phyloP scores from a whole-genome alignment of 2,888 invertebrate genomes.

The Ctenicera cuprea region DNA sequence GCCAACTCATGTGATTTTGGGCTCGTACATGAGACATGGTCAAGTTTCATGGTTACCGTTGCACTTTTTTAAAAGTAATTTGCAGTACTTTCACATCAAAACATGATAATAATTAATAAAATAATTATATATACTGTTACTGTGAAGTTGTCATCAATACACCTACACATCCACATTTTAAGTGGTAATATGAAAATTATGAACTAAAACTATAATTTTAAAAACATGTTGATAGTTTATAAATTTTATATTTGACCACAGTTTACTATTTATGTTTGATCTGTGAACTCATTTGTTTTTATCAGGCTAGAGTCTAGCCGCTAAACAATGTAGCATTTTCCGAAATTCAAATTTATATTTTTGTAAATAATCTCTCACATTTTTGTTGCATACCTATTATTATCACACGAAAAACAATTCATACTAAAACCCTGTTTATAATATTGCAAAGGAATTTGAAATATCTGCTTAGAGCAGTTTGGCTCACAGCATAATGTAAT shows the following conservation, averaged over 20 bases:
- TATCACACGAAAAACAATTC: too few species aligned
- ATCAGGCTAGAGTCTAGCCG: constrained; percentile 10
- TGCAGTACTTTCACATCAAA: background rate
- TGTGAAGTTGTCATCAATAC: background rate
- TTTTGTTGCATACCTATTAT: background rate
- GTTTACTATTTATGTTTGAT: background rate
- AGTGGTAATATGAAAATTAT: background rate
- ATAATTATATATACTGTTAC: background rate
- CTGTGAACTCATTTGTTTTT: constrained; percentile 6
- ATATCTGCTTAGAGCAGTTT: too few species aligned
- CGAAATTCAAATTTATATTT: background rate
- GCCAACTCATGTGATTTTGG: background rate
- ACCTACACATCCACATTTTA: background rate
- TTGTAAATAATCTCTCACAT: background rate
- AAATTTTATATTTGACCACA: constrained; percentile 10
- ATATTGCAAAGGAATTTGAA: constrained; percentile 11
- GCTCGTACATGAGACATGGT: background rate
- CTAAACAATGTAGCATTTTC: constrained; percentile 3
- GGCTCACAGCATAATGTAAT: background rate
- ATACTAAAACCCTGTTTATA: too few species aligned
- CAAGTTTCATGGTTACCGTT: background rate
- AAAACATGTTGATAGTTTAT: constrained; percentile 1
- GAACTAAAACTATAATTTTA: background rate
- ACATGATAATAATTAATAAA: too few species aligned
- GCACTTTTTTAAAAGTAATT: background rate